phyloP scores from a whole-genome alignment of 2,888 invertebrate species.

The Spilarctia lutea region DNA sequence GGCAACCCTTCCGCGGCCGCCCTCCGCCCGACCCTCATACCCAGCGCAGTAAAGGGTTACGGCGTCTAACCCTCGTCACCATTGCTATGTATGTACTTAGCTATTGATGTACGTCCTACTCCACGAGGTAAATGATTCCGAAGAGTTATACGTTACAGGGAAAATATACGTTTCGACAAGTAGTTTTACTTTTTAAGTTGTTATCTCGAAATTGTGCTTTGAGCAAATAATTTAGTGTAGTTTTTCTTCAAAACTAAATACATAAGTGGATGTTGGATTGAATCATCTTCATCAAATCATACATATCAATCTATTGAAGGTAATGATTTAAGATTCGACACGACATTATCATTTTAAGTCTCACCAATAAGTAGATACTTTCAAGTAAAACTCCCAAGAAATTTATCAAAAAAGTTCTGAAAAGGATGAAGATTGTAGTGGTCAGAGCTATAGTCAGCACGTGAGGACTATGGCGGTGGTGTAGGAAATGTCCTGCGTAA shows the following conservation, averaged over 20 bases:
- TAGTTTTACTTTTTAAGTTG: background rate
- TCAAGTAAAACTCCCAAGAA: background rate
- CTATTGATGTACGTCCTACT: slow-evolving; percentile 42
- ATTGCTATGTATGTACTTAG: slow-evolving; percentile 49
- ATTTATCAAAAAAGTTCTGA: slow-evolving; percentile 29
- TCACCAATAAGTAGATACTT: background rate
- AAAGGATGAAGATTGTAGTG: slow-evolving; percentile 51
- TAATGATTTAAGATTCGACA: background rate
- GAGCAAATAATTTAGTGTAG: background rate
- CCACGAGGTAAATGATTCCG: slow-evolving; percentile 11
- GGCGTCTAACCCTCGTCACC: slow-evolving; percentile 74
- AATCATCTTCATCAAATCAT: background rate
- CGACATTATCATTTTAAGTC: background rate
- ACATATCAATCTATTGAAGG: background rate
- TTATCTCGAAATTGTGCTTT: background rate
- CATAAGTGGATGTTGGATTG: background rate
- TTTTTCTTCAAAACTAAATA: too few species aligned
- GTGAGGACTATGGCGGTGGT: slow-evolving; percentile 55
- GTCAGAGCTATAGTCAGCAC: slow-evolving; percentile 40
- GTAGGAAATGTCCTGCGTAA: slow-evolving; percentile 63
- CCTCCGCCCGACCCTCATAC: slow-evolving; percentile 71
- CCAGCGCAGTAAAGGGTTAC: slow-evolving; percentile 81
- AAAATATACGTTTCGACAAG: background rate
- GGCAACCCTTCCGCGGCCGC: slow-evolving; percentile 84
- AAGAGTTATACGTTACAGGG: background rate